Evolutionary conservation across 2,797 vertebrate genomes (phyloP).

Genomic region (Toxotes lorentzi): DNA sequence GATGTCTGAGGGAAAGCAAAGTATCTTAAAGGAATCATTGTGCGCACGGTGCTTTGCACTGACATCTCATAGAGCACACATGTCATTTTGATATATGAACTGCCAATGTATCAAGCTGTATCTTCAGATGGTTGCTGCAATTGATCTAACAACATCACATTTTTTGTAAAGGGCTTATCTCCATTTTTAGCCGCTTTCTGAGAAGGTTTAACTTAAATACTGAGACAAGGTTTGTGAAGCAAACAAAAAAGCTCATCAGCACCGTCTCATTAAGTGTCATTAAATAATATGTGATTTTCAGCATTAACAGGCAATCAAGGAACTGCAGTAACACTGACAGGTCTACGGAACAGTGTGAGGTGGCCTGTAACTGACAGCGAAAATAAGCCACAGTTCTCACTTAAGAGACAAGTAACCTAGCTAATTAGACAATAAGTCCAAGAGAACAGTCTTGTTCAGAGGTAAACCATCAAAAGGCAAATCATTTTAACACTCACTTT

Average conservation of each 20-base stretch:
- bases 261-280: constrained; percentile 52
- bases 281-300: constrained; percentile 61
- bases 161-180: neutral
- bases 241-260: constrained; percentile 42
- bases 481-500: constrained; percentile 52
- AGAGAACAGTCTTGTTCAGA: constrained; percentile 19
- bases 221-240: constrained; percentile 19
- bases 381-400: constrained; percentile 54
- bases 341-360: constrained; percentile 30
- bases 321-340: constrained; percentile 30
- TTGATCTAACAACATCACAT: neutral
- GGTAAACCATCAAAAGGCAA: constrained; percentile 35
- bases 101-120: constrained; percentile 28
- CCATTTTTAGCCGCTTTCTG: constrained; percentile 9
- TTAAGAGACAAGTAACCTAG: constrained; percentile 38
- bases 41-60: constrained; percentile 22
- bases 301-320: constrained; percentile 43
- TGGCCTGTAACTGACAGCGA: constrained; percentile 48
- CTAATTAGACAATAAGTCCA: constrained; percentile 53
- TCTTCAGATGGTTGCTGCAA: constrained; percentile 20
- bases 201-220: constrained; percentile 17
- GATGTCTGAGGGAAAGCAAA: constrained; percentile 47
- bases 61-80: constrained; percentile 50
- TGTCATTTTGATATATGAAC: constrained; percentile 57
- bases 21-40: constrained; percentile 48